Percentiles rank a stretch among this genome's conserved stretches.
Evolutionary conservation across 2,113 vertebrate species (phyloP).

Genomic region (Passer montanus): DNA sequence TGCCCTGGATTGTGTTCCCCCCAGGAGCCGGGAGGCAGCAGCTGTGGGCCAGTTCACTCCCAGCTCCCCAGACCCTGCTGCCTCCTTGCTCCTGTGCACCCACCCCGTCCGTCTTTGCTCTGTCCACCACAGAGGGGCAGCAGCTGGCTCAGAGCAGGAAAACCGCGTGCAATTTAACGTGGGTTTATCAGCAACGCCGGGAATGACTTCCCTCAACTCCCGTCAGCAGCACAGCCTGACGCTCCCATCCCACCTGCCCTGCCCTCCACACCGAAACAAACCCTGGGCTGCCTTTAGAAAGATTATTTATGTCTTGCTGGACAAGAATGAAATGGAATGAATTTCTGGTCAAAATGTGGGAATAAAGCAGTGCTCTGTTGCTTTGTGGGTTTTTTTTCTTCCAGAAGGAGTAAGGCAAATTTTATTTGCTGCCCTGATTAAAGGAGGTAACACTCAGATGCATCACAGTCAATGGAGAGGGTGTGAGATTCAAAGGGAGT

Average conservation of each 20-base stretch:
- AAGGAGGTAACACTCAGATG: background rate
- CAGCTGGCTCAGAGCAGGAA: background rate
- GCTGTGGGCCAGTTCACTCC: accelerated
- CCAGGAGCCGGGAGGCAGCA: background rate
- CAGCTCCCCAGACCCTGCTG: background rate
- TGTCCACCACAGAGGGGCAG: accelerated
- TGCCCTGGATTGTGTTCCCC: accelerated
- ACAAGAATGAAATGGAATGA: background rate
- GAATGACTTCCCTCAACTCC: background rate
- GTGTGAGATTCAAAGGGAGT: background rate
- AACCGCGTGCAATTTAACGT: accelerated
- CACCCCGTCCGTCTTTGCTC: background rate
- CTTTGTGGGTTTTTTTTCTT: accelerated
- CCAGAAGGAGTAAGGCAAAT: background rate
- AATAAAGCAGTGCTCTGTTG: background rate
- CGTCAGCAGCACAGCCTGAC: background rate
- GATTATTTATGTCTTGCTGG: background rate
- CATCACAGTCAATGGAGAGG: background rate
- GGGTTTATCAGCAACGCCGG: background rate
- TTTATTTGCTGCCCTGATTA: background rate
- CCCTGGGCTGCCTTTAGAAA: background rate
- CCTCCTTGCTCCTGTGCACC: accelerated
- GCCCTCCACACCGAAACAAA: accelerated
- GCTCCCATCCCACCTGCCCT: background rate
- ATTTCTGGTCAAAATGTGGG: background rate